A percentile compares a stretch with the other conserved stretches of the same genome.
phyloP scores from a whole-genome alignment of 2,888 invertebrate species.

The Anaspis maculata region DNA sequence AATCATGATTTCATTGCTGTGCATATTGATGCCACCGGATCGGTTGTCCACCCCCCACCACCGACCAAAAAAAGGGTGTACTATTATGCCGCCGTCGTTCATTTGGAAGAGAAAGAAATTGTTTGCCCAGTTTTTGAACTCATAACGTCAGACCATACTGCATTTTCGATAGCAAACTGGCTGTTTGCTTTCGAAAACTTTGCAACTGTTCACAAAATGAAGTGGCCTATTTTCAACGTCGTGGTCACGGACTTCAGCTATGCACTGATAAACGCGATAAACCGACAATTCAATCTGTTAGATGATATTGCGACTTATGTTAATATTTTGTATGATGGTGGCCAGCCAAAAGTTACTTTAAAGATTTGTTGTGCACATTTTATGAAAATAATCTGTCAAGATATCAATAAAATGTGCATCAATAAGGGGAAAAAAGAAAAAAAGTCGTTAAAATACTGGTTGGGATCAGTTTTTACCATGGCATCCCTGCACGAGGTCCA shows the following conservation, averaged over 20 bases:
- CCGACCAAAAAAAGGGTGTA: neutral
- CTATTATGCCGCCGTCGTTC: constrained; percentile 1
- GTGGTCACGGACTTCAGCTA: neutral
- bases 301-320: neutral
- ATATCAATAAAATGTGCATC: neutral
- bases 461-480: neutral
- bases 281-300: neutral
- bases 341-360: neutral
- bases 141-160: neutral
- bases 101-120: neutral
- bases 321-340: neutral
- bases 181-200: neutral
- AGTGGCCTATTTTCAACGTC: neutral
- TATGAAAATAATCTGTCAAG: neutral
- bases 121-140: neutral
- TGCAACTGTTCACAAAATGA: neutral
- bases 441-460: neutral
- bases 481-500: neutral
- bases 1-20: neutral
- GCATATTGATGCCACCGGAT: neutral
- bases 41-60: neutral
- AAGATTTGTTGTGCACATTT: neutral
- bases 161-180: neutral
- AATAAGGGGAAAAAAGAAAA: neutral
- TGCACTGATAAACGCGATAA: neutral